A percentile compares a stretch with the other conserved stretches of the same genome.
phyloP scores from a whole-genome alignment of 2,113 vertebrate species.

The Sorex araneus region DNA sequence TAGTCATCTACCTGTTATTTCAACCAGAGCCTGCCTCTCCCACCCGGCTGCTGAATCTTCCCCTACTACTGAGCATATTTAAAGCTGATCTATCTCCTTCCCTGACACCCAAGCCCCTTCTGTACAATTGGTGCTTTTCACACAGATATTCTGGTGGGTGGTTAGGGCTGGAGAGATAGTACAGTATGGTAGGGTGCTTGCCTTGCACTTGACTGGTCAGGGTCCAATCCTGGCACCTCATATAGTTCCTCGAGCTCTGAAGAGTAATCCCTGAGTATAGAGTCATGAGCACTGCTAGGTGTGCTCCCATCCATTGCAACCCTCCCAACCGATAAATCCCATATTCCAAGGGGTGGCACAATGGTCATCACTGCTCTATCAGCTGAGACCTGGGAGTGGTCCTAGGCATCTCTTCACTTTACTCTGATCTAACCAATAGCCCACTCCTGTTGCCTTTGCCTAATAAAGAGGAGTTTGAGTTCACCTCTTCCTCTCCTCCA shows the following conservation, averaged over 20 bases:
- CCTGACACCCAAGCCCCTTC: rapidly evolving
- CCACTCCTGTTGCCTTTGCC: not conserved
- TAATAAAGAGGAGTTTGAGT: not conserved
- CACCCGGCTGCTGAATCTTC: not conserved
- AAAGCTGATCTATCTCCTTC: not conserved
- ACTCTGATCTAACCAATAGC: not conserved
- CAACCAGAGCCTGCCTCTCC: not conserved
- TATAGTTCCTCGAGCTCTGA: too few relatives aligned
- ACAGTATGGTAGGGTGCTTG: too few relatives aligned
- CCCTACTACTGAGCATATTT: not conserved
- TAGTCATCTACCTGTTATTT: not conserved
- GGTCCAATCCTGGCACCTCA: too few relatives aligned
- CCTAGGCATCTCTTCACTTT: not conserved
- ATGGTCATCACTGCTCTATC: too few relatives aligned
- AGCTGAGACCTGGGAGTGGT: not conserved
- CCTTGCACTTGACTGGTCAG: too few relatives aligned
- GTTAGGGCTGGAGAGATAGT: too few relatives aligned
- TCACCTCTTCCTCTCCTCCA: not conserved
- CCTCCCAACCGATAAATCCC: not conserved
- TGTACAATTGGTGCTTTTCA: not conserved
- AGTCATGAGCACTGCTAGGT: too few relatives aligned
- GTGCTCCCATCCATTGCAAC: rapidly evolving
- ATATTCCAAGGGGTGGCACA: not conserved
- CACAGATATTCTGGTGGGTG: too few relatives aligned
- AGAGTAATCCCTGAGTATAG: too few relatives aligned